Evolutionary conservation across 2,113 vertebrate species (phyloP).

Genomic region (Synchiropus splendidus): DNA sequence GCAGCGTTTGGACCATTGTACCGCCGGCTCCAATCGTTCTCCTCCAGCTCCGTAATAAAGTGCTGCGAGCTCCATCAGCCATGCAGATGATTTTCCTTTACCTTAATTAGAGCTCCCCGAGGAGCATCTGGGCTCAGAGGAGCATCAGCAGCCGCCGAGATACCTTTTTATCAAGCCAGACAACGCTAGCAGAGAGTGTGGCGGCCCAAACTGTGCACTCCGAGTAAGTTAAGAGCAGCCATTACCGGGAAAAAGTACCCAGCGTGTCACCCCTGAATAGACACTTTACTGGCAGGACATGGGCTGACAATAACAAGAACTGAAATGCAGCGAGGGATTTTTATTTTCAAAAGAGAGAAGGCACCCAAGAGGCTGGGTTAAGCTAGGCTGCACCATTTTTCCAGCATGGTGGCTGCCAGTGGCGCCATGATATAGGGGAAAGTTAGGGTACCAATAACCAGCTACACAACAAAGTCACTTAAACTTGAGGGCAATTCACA

Average conservation of each 20-base stretch:
- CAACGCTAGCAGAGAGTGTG: constrained; percentile 24
- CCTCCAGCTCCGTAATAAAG: constrained; percentile 25
- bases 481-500: too few species aligned
- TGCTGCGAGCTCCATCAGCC: constrained; percentile 48
- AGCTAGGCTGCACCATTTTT: too few species aligned
- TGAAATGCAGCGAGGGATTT: too few species aligned
- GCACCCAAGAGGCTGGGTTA: too few species aligned
- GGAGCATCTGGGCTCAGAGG: constrained; percentile 44
- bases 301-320: too few species aligned
- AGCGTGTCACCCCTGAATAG: constrained; percentile 21
- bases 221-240: constrained; percentile 17
- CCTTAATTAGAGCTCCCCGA: constrained; percentile 65
- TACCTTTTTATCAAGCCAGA: constrained; percentile 31
- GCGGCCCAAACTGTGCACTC: constrained; percentile 7
- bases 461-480: too few species aligned
- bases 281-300: too few species aligned
- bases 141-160: constrained; percentile 30
- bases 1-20: constrained; percentile 25
- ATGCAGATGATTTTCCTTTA: constrained; percentile 70
- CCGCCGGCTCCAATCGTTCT: constrained; percentile 18
- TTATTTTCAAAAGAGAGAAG: too few species aligned
- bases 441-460: too few species aligned
- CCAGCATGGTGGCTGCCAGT: too few species aligned
- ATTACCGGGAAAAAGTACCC: constrained; percentile 27
- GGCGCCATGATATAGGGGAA: too few species aligned